Conservation (phyloP, 2,113 vertebrate species). For the Datnioides undecimradiatus region DNA sequence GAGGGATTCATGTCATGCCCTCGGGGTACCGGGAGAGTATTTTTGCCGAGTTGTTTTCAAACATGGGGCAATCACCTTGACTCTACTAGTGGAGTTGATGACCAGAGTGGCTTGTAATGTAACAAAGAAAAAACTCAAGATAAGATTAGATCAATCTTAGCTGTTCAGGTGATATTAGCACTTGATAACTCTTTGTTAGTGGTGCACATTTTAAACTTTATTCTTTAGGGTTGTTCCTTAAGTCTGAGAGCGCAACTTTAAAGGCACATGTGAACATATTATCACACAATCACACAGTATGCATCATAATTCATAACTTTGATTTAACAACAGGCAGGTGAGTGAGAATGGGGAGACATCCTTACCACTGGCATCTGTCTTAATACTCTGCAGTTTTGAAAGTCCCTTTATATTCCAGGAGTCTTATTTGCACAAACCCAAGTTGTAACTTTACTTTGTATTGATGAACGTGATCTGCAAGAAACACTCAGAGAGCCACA, state of each 20-base stretch:
- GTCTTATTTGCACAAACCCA: constrained; percentile 18
- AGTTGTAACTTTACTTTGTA: constrained; percentile 21
- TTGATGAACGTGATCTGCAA: constrained; percentile 20
- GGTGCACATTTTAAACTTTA: too few relatives aligned
- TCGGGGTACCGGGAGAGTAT: not conserved
- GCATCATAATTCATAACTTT: not conserved
- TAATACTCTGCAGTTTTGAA: not conserved
- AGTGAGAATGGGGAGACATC: not conserved
- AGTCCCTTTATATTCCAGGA: not conserved
- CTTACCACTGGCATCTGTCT: not conserved
- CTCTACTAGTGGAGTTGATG: too few relatives aligned
- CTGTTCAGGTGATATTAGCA: not conserved
- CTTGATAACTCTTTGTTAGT: too few relatives aligned
- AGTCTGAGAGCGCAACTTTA: not conserved
- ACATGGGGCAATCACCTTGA: too few relatives aligned
- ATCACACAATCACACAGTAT: not conserved
- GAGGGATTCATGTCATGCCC: too few relatives aligned
- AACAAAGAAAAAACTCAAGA: not conserved
- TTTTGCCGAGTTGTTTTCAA: not conserved
- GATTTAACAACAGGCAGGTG: not conserved
- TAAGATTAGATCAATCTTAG: not conserved
- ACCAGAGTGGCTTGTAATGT: not conserved
- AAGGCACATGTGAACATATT: not conserved
- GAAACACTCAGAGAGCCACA: constrained; percentile 18
- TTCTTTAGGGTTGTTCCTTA: not conserved